Evolutionary conservation across 2,797 vertebrate genomes (phyloP), one percentile per base, ranked within the genome.

Genomic region (Trachops cirrhosus): DNA sequence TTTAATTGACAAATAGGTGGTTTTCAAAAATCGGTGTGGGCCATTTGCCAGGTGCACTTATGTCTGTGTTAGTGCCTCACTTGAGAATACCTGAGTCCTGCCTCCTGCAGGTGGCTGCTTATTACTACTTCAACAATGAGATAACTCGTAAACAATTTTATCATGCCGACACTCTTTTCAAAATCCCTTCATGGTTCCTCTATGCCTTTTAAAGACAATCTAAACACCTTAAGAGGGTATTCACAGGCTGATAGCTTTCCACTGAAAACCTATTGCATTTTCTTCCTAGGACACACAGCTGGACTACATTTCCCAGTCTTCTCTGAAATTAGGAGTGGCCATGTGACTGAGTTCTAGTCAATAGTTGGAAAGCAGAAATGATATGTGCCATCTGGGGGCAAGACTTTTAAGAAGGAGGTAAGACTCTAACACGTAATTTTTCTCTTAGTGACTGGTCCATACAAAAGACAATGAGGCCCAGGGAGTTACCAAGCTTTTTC

Each of bases 101-200:
- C 34, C 89, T 29, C 78, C 22, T 44, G 39, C 15, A 86, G 59
- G 32, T 75, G 71, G 52, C 94, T 96, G 79, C 87, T 96, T 95
- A 57, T 62, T 83, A 94, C 96, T 79, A 22, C 90, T 87, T 94
- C 80, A 64, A 73, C 26, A 91, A 93, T 94, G 85, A 96, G 93
- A 94, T 54, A 29, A 29, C 18, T 87, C 59, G 59, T 41, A 57
- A 52, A 73, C 11, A 87, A n/a, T 52, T 85, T 37, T 79, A n/a
- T 39, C 37, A 32, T 39, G 9, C 52, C 75, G 37, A 6, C 50
- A 54, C 4, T 84, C 19, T 54, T 39, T 83, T 57, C 46, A 39
- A n/a, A 94, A 88, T 39, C 18, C 32, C 26, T 48, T 88, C 21
- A 0, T 71, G 24, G 19, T 29, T 96, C 37, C 24, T 73, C 29